Conservation (phyloP, 2,113 vertebrate genomes). For the Brachirus orientalis region DNA sequence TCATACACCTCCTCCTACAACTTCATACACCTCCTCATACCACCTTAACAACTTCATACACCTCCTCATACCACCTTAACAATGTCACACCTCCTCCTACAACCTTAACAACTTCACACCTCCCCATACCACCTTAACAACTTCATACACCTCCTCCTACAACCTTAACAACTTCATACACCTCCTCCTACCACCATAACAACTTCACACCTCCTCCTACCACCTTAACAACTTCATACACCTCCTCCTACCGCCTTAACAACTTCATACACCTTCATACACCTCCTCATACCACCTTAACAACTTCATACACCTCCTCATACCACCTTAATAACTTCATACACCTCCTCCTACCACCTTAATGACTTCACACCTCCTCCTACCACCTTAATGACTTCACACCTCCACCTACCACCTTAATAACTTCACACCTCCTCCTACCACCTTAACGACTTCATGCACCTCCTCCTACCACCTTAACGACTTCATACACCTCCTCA, state of each 20-base stretch:
- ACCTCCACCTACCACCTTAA: background rate
- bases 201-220: background rate
- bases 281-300: no score
- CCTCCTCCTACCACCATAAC: background rate
- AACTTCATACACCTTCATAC: background rate
- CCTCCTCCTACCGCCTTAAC: background rate
- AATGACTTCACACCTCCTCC: no score
- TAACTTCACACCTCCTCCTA: background rate
- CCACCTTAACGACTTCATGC: no score
- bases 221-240: background rate
- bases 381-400: no score
- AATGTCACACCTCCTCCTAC: background rate
- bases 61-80: no score
- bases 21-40: background rate
- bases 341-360: no score
- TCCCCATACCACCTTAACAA: background rate
- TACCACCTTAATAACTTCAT: conserved; percentile 5
- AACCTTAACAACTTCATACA: no score
- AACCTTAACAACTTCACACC: no score
- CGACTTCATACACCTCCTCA: no score
- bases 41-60: conserved; percentile 1
- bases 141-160: background rate
- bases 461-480: background rate
- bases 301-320: no score
- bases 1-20: background rate